Percentiles rank a stretch among this genome's conserved stretches.
phyloP scores from a whole-genome alignment of 2,797 vertebrate species.

The Eupleurogrammus muticus region DNA sequence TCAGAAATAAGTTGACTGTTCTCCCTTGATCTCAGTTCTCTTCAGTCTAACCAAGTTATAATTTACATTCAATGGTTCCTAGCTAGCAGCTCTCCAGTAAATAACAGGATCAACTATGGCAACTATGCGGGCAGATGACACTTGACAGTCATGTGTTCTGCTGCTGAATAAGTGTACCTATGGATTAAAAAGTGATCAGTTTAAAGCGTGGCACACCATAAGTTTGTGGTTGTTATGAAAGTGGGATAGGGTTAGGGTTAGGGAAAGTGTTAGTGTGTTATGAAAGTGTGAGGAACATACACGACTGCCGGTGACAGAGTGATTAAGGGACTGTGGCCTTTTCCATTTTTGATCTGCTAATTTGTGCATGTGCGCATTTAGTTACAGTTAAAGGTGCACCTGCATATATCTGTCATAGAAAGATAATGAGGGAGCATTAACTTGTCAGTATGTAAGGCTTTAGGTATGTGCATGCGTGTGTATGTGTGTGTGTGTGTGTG shows the following conservation, averaged over 20 bases:
- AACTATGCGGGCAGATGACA: constrained; percentile 6
- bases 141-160: not conserved
- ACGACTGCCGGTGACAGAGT: constrained; percentile 13
- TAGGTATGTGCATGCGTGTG: not conserved
- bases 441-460: not conserved
- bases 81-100: no score
- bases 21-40: no score
- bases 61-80: no score
- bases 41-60: no score
- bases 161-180: constrained; percentile 29
- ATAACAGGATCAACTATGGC: constrained; percentile 3
- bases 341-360: constrained; percentile 9
- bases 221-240: constrained; percentile 31
- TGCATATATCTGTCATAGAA: not conserved
- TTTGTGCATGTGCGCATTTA: not conserved
- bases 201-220: constrained; percentile 29
- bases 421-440: not conserved
- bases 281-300: constrained; percentile 29
- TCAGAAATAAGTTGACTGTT: not conserved
- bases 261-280: no score
- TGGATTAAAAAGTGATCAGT: constrained; percentile 45
- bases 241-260: no score
- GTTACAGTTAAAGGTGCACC: not conserved
- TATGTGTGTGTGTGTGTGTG: not conserved
- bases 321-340: constrained; percentile 2